Evolutionary conservation across 2,113 vertebrate species (phyloP).

Genomic region (Strigops habroptila): DNA sequence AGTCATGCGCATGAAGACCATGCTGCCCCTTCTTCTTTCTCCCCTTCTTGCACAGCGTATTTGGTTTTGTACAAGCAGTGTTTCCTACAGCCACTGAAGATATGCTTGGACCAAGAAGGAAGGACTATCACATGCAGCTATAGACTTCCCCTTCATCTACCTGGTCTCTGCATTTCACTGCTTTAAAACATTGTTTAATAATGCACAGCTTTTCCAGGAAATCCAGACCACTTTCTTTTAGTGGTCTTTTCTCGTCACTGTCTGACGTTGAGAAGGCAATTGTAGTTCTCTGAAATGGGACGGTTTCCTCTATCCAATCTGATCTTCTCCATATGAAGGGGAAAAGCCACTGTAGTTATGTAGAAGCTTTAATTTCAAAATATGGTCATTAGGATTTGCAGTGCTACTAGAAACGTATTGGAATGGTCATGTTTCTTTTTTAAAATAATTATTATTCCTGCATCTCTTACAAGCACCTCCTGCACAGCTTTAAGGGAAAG

Average conservation of each 20-base stretch:
- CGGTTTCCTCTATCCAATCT: neutral
- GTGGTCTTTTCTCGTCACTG: neutral
- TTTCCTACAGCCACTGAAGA: neutral
- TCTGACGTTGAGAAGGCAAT: neutral
- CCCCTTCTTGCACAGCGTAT: neutral
- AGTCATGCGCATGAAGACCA: neutral
- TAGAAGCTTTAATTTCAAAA: neutral
- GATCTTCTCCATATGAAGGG: neutral
- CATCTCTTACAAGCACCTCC: neutral
- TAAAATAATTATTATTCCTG: neutral
- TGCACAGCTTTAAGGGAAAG: neutral
- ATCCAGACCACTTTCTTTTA: neutral
- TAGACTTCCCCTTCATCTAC: neutral
- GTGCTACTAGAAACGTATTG: neutral
- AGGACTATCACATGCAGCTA: rapidly evolving
- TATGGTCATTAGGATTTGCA: neutral
- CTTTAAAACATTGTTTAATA: neutral
- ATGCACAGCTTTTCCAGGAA: neutral
- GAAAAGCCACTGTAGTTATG: neutral
- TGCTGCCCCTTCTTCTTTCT: neutral
- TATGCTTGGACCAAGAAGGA: neutral
- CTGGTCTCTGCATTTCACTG: neutral
- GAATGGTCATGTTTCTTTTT: neutral
- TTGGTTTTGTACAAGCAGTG: neutral
- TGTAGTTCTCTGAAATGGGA: neutral